Percentiles rank a stretch among this genome's conserved stretches.
Conservation (phyloP, 2,888 invertebrate species). For the Leptarthrus brevirostris region DNA sequence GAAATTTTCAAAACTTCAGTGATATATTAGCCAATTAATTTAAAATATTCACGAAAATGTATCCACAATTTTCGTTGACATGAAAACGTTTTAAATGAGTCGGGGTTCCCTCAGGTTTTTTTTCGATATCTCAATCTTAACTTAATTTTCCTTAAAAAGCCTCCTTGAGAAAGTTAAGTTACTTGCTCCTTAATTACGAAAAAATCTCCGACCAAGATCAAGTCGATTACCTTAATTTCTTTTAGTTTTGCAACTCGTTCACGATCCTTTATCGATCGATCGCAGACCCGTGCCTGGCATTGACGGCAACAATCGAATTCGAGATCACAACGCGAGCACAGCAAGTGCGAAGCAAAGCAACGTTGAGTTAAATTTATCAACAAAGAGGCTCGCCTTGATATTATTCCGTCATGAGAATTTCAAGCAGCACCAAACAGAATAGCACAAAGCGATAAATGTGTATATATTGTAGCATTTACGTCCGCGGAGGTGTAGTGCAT, state of each 20-base stretch:
- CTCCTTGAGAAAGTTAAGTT: slow-evolving; percentile 18
- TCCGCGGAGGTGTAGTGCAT: slow-evolving; percentile 13
- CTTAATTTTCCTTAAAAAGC: not conserved
- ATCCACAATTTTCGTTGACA: too few relatives aligned
- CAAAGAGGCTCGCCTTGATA: slow-evolving; percentile 53
- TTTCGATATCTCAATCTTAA: not conserved
- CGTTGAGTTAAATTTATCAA: slow-evolving; percentile 45
- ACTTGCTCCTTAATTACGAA: slow-evolving; percentile 8
- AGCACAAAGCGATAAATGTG: slow-evolving; percentile 31
- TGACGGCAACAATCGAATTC: slow-evolving; percentile 13
- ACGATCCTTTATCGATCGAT: slow-evolving; percentile 35
- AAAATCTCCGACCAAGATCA: slow-evolving; percentile 3
- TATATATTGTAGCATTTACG: not conserved
- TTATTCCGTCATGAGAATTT: slow-evolving; percentile 52
- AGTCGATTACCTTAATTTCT: slow-evolving; percentile 26
- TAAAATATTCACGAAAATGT: too few relatives aligned
- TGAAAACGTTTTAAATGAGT: too few relatives aligned
- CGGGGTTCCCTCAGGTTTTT: too few relatives aligned
- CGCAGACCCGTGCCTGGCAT: slow-evolving; percentile 12
- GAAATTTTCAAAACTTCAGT: too few relatives aligned
- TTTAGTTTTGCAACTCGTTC: slow-evolving; percentile 12
- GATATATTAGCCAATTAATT: too few relatives aligned
- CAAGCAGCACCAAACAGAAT: slow-evolving; percentile 42
- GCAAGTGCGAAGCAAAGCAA: not conserved
- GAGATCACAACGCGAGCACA: not conserved